Base-by-base conservation (phyloP, 2,797 vertebrate genomes). In the Enteromius radiatus region DNA sequence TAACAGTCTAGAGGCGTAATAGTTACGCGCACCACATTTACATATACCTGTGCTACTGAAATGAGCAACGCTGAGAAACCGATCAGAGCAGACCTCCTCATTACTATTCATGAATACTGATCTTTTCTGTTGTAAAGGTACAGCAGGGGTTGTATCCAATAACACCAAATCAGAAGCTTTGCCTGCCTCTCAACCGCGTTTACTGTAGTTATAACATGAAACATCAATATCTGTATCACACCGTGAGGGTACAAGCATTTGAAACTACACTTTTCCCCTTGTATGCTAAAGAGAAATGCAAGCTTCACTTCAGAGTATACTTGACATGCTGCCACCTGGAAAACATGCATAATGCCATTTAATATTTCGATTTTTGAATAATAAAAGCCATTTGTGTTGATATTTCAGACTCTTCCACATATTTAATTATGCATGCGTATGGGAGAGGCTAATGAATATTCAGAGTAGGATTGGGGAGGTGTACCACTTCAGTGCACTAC, bases 291-390 rank as follows among this genome's bases (percentile, higher is more conserved):
- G 26, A 61, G 47, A 76, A 56, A 56, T 38, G 43, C 47, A 3
- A 70, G 74, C 65, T 80, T 14, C n/a, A 38, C 33, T 78, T 41
- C 7, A 2, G 69, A 76, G 73, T 68, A 45, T 86, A 80, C 45
- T n/a, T 69, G 67, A 79, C 75, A 79, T 52, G 65, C 54, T 63
- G 52, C 75, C 73, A 41, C 43, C 70, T 33, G 64, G 54, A 64
- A 49, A 52, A 80, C 36, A 61, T 33, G 68, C 77, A 76, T 77
- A 69, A 75, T 52, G 81, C 23, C 31, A 76, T 77, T 65, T 83
- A 77, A 86, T 86, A 83, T 88, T 88, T 89, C 31, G 90, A 91
- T 91, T 90, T 89, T 83, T 83, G 76, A 77, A 87, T 84, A 80
- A 78, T 73, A 73, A 91, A 92, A 88, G 45, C 74, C 86, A 86